These are phyloP conservation scores for Oenanthe melanoleuca DNA, from an alignment of 2,113 vertebrate genomes.

Conservation along the genomic window DNA sequence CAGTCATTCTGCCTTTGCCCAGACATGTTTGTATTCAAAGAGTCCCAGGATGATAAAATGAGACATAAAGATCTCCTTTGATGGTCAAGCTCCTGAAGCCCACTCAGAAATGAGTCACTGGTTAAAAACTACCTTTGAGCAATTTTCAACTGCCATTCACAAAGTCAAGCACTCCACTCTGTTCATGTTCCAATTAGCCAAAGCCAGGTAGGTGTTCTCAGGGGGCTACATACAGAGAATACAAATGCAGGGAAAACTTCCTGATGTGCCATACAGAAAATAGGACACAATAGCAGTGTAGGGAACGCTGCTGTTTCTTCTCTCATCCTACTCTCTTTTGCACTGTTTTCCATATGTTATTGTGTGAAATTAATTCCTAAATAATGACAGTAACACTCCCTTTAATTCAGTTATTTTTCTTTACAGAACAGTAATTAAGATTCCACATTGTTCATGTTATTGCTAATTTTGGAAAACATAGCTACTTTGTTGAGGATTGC, in stretches of 20 bases:
- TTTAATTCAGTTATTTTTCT: constrained; percentile 14
- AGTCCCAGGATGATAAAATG: neutral
- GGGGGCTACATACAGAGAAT: neutral
- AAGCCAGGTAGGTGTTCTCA: neutral
- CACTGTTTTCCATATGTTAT: neutral
- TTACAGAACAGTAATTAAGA: neutral
- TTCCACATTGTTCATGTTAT: neutral
- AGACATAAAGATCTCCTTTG: neutral
- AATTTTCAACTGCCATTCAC: neutral
- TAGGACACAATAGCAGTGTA: neutral
- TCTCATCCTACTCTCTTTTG: neutral
- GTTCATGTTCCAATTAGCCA: constrained; percentile 20
- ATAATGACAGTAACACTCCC: neutral
- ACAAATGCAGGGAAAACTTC: neutral
- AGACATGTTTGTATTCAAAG: neutral
- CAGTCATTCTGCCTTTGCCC: neutral
- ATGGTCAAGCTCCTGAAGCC: neutral
- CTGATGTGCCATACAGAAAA: neutral
- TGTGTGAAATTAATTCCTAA: neutral
- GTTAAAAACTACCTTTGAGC: constrained; percentile 14
- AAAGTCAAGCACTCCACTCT: neutral
- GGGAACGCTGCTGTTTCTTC: neutral
- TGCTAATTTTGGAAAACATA: neutral
- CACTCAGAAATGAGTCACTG: constrained; percentile 1
- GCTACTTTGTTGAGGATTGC: neutral